Evolutionary conservation across 1,140 invertebrate species (phyloP).

Genomic region (Lepeophtheirus salmonis): DNA sequence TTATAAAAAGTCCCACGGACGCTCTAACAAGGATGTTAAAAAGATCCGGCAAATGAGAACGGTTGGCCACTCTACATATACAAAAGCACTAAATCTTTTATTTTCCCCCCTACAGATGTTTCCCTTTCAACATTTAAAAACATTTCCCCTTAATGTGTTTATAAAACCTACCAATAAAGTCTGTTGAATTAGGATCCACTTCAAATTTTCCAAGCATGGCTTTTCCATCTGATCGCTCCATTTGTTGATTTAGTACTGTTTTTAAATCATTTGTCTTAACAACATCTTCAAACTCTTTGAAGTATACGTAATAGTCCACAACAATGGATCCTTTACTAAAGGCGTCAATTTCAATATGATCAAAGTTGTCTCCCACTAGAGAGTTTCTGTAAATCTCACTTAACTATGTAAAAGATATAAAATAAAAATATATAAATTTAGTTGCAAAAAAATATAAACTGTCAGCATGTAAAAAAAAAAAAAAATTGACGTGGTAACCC

Average conservation of each 20-base stretch:
- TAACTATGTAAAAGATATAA: constrained; percentile 38
- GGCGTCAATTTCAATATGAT: constrained; percentile 59
- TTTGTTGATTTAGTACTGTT: constrained; percentile 9
- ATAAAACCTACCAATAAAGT: constrained; percentile 54
- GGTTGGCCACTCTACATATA: too few species aligned
- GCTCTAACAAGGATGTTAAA: too few species aligned
- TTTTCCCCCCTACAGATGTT: too few species aligned
- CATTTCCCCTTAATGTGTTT: too few species aligned
- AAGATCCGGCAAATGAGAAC: too few species aligned
- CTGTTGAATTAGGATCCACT: constrained; percentile 60
- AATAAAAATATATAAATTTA: not conserved
- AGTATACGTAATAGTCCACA: constrained; percentile 64
- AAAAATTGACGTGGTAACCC: not conserved
- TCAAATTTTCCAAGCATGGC: constrained; percentile 49
- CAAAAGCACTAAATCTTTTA: too few species aligned
- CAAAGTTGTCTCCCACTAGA: constrained; percentile 56
- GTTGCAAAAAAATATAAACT: too few species aligned
- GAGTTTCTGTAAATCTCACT: constrained; percentile 56
- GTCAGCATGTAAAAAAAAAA: not conserved
- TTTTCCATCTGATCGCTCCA: constrained; percentile 9
- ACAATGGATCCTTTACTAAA: constrained; percentile 62
- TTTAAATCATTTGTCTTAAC: constrained; percentile 11
- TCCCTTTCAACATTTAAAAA: too few species aligned
- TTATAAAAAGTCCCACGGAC: constrained; percentile 21
- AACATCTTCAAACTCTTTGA: constrained; percentile 43